A percentile compares a stretch with the other conserved stretches of the same genome.
phyloP scores from a whole-genome alignment of 1,140 invertebrate genomes.

The Lutraria rhynchaena region DNA sequence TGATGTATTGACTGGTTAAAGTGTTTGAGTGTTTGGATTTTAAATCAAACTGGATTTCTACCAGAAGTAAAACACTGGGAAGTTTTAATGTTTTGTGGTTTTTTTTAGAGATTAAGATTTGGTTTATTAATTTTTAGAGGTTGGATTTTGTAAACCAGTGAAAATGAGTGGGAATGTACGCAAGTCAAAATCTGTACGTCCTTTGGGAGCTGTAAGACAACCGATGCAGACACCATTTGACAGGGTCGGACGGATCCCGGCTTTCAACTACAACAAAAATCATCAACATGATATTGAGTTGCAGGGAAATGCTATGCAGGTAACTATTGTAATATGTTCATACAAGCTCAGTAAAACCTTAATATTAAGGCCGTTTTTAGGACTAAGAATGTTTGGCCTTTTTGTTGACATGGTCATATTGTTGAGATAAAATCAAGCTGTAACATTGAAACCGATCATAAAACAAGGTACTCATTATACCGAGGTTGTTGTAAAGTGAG shows the following conservation, averaged over 20 bases:
- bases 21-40: too few species aligned
- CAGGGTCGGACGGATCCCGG: constrained; percentile 28
- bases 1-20: too few species aligned
- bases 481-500: too few species aligned
- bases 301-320: constrained; percentile 54
- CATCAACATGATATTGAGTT: constrained; percentile 38
- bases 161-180: constrained; percentile 43
- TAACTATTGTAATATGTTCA: constrained; percentile 1
- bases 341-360: too few species aligned
- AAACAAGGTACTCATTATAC: too few species aligned
- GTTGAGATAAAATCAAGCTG: not conserved
- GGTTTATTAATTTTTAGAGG: too few species aligned
- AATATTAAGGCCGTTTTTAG: too few species aligned
- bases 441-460: not conserved
- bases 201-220: constrained; percentile 24
- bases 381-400: not conserved
- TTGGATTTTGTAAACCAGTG: too few species aligned
- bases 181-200: constrained; percentile 12
- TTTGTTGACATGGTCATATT: not conserved
- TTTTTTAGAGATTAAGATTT: too few species aligned
- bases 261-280: constrained; percentile 23
- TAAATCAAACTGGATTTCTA: too few species aligned
- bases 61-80: too few species aligned
- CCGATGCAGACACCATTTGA: constrained; percentile 35
- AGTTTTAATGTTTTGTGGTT: too few species aligned